Percentiles rank a stretch among this genome's conserved stretches.
phyloP scores from a whole-genome alignment of 1,140 invertebrate genomes.

The Dendrolimus kikuchii region DNA sequence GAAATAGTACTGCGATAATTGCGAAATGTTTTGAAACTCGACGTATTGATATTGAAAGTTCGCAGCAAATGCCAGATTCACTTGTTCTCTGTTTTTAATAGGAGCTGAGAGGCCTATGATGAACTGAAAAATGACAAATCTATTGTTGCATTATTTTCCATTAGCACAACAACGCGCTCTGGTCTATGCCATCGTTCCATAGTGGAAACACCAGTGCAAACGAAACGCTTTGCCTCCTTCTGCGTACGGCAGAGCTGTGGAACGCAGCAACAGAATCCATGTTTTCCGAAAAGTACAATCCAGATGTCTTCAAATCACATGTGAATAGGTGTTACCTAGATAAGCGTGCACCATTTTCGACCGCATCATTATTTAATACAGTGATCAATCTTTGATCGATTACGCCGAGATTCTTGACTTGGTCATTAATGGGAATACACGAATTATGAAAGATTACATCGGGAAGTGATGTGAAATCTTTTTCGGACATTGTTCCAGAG shows the following conservation, averaged over 20 bases:
- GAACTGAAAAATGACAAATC: constrained; percentile 33
- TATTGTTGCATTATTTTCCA: constrained; percentile 1
- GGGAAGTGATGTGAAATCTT: no score
- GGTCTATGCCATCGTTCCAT: not conserved
- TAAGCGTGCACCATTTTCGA: no score
- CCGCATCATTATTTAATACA: no score
- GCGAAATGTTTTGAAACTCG: constrained; percentile 43
- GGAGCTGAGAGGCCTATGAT: constrained; percentile 51
- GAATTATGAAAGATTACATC: no score
- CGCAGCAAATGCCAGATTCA: constrained; percentile 43
- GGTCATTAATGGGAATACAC: no score
- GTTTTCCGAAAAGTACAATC: no score
- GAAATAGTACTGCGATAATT: constrained; percentile 56
- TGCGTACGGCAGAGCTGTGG: not conserved
- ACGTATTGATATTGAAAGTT: constrained; percentile 66
- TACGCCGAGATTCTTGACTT: no score
- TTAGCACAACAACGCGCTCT: not conserved
- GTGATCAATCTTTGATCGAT: no score
- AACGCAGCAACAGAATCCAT: no score
- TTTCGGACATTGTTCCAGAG: no score
- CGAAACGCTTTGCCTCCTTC: not conserved
- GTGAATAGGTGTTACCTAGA: no score
- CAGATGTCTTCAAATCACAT: no score
- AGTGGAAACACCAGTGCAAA: not conserved
- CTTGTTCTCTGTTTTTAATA: constrained; percentile 39